Base-by-base conservation (phyloP, 2,888 invertebrate species). In the Stenurella melanura region DNA sequence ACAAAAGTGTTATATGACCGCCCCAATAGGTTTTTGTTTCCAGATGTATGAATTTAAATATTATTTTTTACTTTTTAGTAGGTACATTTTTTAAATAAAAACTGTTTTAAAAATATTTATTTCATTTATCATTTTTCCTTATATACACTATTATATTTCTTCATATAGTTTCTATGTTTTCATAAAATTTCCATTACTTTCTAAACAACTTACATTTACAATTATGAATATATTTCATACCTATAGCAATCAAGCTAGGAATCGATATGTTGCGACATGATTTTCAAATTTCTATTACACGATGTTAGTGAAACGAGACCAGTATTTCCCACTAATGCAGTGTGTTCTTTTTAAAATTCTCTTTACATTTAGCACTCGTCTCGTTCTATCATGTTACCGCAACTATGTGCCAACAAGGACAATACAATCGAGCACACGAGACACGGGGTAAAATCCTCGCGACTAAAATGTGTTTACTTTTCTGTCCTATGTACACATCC, bases 401-500 rank as follows among this genome's bases (percentile, higher is more conserved):
- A 73, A 75, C 66, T 54, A 78, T 61, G 67, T 54, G 18, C 73
- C 69, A 60, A 75, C 79, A 71, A 78, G 77, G 72, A 63, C 38
- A 50, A 69, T 15, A 56, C 26, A 17, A 73, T 73, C 74, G 80
- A 70, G 74, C 78, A 80, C 78, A 75, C 79, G 82, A 81, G 80
- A 81, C 80, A 75, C 75, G 77, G 81, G 77, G 77, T 76, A 81
- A 81, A 83, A 82, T 83, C 85, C 83, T 84, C 85, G 84, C 87
- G 87, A 87, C 87, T 87, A 87, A 87, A 87, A 88, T 88, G 87
- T 88, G 88, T 89, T 89, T 89, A 86, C 89, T 89, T 87, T 88
- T 88, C 86, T 86, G 88, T 89, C 89, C 89, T 89, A 89, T 89
- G 89, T 89, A 89, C 89, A 89, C 89, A 89, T 87, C 88, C 89